phyloP scores from a whole-genome alignment of 2,797 vertebrate genomes.

The Tokudaia tokunoshimensis region DNA sequence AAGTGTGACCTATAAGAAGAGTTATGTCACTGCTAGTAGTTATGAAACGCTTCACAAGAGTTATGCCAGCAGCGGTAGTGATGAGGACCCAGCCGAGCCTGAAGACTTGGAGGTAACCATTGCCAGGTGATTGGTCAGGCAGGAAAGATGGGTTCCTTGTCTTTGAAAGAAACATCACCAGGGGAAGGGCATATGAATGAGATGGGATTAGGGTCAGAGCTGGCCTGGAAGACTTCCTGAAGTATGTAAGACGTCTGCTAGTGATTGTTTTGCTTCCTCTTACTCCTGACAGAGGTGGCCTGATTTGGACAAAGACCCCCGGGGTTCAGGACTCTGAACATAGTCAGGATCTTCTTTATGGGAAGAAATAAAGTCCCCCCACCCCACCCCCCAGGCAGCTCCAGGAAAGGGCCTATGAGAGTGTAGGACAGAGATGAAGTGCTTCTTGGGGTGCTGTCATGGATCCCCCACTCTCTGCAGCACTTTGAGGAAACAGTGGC shows the following conservation, averaged over 20 bases:
- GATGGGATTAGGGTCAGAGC: background rate
- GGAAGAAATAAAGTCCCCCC: background rate
- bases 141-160: background rate
- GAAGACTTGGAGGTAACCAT: constrained; percentile 77
- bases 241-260: background rate
- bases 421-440: background rate
- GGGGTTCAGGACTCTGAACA: background rate
- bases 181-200: background rate
- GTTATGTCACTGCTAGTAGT: background rate
- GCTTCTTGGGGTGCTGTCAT: background rate
- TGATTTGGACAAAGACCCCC: background rate
- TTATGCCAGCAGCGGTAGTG: background rate
- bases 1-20: constrained; percentile 20
- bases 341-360: background rate
- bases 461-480: constrained; percentile 44
- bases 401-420: background rate
- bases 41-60: constrained; percentile 40
- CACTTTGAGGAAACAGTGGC: constrained; percentile 77
- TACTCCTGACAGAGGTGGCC: background rate
- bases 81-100: background rate
- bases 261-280: background rate
- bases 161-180: background rate
- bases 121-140: background rate
- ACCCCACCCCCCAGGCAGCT: background rate
- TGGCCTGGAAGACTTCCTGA: background rate